Evolutionary conservation across 2,888 invertebrate species (phyloP), one percentile per base, ranked within the genome.

Genomic region (Acleris emargana): DNA sequence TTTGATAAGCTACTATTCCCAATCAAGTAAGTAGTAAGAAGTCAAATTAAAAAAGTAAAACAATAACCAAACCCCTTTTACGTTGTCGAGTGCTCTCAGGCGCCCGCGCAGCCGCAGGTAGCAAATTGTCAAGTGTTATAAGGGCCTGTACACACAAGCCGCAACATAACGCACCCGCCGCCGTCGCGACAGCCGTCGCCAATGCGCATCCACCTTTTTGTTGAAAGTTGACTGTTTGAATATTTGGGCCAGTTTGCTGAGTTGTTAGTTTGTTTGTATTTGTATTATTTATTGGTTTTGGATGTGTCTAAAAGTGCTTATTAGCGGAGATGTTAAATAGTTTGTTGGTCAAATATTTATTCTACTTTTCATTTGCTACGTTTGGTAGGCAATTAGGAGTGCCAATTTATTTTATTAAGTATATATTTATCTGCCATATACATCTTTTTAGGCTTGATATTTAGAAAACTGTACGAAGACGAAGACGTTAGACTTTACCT

Each of bases 31-130:
- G 38, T 38, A 11, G 38, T 38, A 38, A 38, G 2, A 38, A 38
- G 11, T 13, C 11, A 38, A 11, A 38, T 38, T 38, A 38, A 11
- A 38, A 38, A 38, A 38, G 11, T 38, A 38, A 38, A 62, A 67
- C 67, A 67, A 55, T 63, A 67, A 51, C 47, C 43, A 22, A 62
- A 67, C 32, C 62, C 62, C 62, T 63, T 60, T 63, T 62, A 57
- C 32, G 32, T 20, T 47, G 16, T 66, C 22, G 57, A 61, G 51
- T 38, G 66, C 60, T 38, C 60, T 66, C 57, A 55, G 59, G 25
- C 54, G 25, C 55, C 32, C 13, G 51, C 66, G 58, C 49, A 47
- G 32, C 16, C 28, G 50, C 67, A 67, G 67, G 67, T 67, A 67
- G 59, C 62, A 22, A 58, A 59, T 67, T 63, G 62, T 67, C 67